phyloP scores from a whole-genome alignment of 2,113 vertebrate genomes.

The Odontophorus gujanensis region DNA sequence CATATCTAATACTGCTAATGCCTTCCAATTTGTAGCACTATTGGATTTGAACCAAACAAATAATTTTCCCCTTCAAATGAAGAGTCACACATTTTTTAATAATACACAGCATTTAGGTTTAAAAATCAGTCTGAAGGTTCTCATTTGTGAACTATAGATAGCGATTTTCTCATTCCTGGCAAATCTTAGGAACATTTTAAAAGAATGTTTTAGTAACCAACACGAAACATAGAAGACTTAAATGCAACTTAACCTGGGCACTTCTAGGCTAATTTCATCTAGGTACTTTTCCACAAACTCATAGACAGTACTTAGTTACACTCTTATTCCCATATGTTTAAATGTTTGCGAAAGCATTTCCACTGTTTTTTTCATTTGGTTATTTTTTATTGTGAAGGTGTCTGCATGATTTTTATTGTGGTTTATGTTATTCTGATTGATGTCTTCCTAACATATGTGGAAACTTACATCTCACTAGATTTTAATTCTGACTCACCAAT shows the following conservation, averaged over 20 bases:
- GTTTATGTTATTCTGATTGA: neutral
- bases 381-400: neutral
- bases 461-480: neutral
- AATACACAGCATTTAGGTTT: neutral
- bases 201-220: neutral
- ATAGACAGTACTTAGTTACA: neutral
- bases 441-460: neutral
- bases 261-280: neutral
- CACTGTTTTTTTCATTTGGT: neutral
- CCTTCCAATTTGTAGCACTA: neutral
- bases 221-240: neutral
- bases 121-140: neutral
- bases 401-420: neutral
- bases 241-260: neutral
- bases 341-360: neutral
- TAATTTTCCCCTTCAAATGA: neutral
- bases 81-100: neutral
- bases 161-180: neutral
- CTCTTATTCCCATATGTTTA: neutral
- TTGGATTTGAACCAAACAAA: neutral
- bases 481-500: neutral
- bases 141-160: neutral
- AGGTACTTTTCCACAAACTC: neutral
- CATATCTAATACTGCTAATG: neutral
- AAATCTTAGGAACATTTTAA: neutral